These are phyloP conservation scores for Stenchaetothrips biformis DNA, from an alignment of 2,888 invertebrate genomes.

Conservation along the genomic window DNA sequence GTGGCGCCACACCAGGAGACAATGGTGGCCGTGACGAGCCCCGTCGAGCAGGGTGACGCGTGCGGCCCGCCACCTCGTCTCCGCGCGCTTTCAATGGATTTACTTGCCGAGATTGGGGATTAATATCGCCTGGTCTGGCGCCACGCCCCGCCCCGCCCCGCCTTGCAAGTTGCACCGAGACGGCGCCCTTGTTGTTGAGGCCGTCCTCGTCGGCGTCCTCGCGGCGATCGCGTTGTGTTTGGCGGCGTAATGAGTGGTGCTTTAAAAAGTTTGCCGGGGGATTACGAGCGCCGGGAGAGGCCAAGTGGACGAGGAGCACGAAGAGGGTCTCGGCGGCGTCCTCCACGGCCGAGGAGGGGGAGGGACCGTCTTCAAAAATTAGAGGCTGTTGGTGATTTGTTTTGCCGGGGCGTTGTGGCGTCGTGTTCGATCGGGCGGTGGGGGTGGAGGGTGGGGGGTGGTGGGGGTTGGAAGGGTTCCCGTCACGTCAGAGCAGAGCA, in stretches of 20 bases:
- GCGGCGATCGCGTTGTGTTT: neutral
- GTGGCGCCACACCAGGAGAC: neutral
- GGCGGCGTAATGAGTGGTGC: neutral
- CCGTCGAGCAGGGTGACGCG: neutral
- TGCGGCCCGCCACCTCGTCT: neutral
- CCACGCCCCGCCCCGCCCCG: too few relatives aligned
- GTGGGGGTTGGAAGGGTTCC: neutral
- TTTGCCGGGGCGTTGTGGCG: neutral
- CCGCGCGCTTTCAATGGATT: neutral
- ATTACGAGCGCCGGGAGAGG: neutral
- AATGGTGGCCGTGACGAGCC: neutral
- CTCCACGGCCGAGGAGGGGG: neutral
- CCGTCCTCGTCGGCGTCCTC: neutral
- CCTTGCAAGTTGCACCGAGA: too few relatives aligned
- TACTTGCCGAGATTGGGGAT: neutral
- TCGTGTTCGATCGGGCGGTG: neutral
- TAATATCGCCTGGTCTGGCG: neutral
- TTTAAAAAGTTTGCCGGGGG: constrained; percentile 9
- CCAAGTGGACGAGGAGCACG: neutral
- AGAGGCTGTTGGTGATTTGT: constrained; percentile 9
- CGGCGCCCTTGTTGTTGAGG: too few relatives aligned
- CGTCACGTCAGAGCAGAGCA: neutral
- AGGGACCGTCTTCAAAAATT: neutral
- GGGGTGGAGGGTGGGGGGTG: neutral
- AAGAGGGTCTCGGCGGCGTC: neutral